Evolutionary conservation across 2,888 invertebrate species (phyloP), one percentile per base, ranked within the genome.

Genomic region (Carterocephalus palaemon): DNA sequence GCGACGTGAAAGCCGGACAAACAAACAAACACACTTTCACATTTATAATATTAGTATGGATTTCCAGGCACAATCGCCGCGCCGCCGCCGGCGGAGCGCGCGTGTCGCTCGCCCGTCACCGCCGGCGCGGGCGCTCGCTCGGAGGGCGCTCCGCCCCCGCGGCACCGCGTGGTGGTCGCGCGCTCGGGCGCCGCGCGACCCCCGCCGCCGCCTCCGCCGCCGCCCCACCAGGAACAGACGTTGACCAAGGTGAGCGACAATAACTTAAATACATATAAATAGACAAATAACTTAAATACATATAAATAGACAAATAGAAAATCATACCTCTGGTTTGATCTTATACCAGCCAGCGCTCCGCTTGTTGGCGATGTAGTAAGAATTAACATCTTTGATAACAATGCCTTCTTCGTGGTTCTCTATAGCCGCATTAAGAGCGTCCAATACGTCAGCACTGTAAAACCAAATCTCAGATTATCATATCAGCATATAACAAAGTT

Each of bases 321-420:
- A n/a, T n/a, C 67, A 62, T 77, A 93, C 94, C 88, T 97, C 96
- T 0, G 95, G 92, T 83, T 97, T 97, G 45, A 96, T 89, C 81
- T 97, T 97, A 67, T 92, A 93, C 95, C 98, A 98, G 23, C 95
- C 96, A 48, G 89, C 91, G 42, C 91, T 90, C 2, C 98, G 89
- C 23, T 90, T 89, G 59, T 94, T 95, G 0, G 96, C 94, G 59
- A 92, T 90, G 70, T 99, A 99, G 32, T 90, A 83, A 0, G 95
- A 94, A 10, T 91, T 84, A 1, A 91, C 89, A 56, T 92, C 90
- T 78, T 99, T 99, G 1, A 98, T 82, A 17, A 98, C 93, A 39
- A 99, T 92, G 0, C 99, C 99, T 78, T 99, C 98, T 49, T 96
- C 95, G 49, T 93, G 88, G 12, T 90, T 88, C 56, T 95, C 93